These are phyloP conservation scores for Luscinia luscinia DNA, from an alignment of 2,797 vertebrate species.

Conservation along the genomic window DNA sequence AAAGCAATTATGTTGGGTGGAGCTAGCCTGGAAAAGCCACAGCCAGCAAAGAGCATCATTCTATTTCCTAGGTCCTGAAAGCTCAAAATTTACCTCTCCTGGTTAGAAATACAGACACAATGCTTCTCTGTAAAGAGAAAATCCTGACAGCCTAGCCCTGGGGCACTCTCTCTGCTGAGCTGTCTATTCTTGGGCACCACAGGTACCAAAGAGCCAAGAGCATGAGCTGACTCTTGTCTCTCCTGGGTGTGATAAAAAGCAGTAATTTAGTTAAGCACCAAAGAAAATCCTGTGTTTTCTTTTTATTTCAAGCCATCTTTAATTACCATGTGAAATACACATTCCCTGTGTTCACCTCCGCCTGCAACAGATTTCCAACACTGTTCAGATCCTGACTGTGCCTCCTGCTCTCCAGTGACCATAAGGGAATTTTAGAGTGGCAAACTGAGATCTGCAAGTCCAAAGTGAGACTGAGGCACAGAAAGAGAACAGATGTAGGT, in stretches of 20 bases:
- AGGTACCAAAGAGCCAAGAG: background rate
- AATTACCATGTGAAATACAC: background rate
- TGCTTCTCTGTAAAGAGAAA: background rate
- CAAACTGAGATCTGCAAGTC: background rate
- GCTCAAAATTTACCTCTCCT: background rate
- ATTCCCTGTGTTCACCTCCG: background rate
- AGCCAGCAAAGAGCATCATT: background rate
- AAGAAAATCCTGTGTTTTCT: background rate
- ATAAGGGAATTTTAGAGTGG: background rate
- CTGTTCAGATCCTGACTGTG: background rate
- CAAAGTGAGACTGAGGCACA: background rate
- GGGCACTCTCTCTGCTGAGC: background rate
- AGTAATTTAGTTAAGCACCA: background rate
- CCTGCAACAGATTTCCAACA: background rate
- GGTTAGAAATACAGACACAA: background rate
- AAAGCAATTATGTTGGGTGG: background rate
- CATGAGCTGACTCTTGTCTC: background rate
- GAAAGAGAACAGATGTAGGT: background rate
- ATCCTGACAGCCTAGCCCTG: background rate
- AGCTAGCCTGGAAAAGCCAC: background rate
- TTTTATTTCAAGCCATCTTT: background rate
- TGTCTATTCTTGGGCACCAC: background rate
- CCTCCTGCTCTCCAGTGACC: background rate
- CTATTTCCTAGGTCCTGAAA: background rate
- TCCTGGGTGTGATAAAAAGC: background rate